Base-by-base conservation (phyloP, 2,113 vertebrate genomes). In the Gorilla gorilla region DNA sequence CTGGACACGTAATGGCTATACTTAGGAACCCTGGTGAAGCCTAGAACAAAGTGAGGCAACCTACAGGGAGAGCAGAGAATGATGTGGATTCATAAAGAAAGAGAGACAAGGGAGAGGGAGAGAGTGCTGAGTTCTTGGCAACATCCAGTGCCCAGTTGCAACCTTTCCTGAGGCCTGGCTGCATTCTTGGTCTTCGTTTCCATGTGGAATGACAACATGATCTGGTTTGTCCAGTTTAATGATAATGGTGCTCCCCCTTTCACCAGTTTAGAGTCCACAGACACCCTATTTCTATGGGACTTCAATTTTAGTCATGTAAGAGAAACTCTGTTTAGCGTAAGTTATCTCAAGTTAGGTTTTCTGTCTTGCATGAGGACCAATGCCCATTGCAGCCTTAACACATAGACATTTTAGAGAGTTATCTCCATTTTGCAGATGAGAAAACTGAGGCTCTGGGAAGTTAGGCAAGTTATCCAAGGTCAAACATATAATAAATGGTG, bases 401-500 rank as follows among this genome's bases (percentile, higher is more conserved):
- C 48, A 80, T 8, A 72, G 25, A n/a, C 5, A 43, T 72, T 79
- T 83, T 70, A 68, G 50, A 59, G 48, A 68, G 18, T 76, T 80
- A 9, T 2, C 30, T 87, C 84, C 80, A 48, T 90, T 93, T 76
- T 94, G 11, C 52, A 96, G 83, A 55, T 52, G 38, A 70, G 43
- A 84, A 93, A 87, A 84, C 45, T 22, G 59, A 93, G 85, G 80
- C 75, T 85, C 50, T 84, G 32, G 50, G 12, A 72, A 89, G 23
- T 43, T 45, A 11, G 27, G 55, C 43, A 59, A 78, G 35, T 85
- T 32, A 68, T 6, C 72, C 40, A 68, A 86, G 35, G 72, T 89
- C 52, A 79, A 35, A 32, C 18, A 48, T 50, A 48, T 78, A 82
- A 40, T 75, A 75, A 64, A 45, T 20, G 35, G 20, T 32, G 14